Percentiles rank a stretch among this genome's conserved stretches.
phyloP scores from a whole-genome alignment of 2,797 vertebrate species.

The Alcedo atthis region DNA sequence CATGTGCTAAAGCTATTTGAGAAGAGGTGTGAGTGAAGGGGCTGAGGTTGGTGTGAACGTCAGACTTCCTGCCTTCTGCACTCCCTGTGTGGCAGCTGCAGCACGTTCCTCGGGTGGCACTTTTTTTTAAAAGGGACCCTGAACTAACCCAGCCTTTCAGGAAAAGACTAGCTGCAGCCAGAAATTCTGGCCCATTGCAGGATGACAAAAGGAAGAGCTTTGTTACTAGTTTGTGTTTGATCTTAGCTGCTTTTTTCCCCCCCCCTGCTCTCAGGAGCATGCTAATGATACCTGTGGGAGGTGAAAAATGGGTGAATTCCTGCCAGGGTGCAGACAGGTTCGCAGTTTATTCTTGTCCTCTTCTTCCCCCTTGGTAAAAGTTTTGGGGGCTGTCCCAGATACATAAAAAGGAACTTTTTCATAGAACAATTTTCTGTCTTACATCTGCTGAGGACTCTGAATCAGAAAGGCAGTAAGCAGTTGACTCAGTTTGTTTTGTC shows the following conservation, averaged over 20 bases:
- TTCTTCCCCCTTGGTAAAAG: slow-evolving; percentile 56
- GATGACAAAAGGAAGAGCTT: slow-evolving; percentile 56
- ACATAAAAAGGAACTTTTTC: slow-evolving; percentile 58
- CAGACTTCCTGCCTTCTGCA: slow-evolving; percentile 67
- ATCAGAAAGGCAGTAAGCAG: slow-evolving; percentile 58
- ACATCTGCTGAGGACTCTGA: slow-evolving; percentile 53
- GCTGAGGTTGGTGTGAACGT: slow-evolving; percentile 52
- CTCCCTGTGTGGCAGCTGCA: slow-evolving; percentile 53
- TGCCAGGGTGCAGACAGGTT: slow-evolving; percentile 50
- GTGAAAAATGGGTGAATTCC: slow-evolving; percentile 65
- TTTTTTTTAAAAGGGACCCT: slow-evolving; percentile 44
- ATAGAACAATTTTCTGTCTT: slow-evolving; percentile 43
- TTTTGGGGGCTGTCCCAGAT: slow-evolving; percentile 54
- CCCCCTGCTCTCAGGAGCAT: slow-evolving; percentile 54
- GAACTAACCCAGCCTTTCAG: slow-evolving; percentile 24
- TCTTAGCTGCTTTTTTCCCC: slow-evolving; percentile 20
- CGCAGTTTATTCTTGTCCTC: slow-evolving; percentile 48
- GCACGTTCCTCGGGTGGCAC: slow-evolving; percentile 23
- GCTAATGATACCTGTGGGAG: slow-evolving; percentile 68
- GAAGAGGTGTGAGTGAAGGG: slow-evolving; percentile 68
- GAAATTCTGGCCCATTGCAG: slow-evolving; percentile 25
- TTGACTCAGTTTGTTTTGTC: slow-evolving; percentile 64
- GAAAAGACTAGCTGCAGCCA: slow-evolving; percentile 25
- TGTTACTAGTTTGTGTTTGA: slow-evolving; percentile 54
- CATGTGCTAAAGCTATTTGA: slow-evolving; percentile 73